A percentile compares a stretch with the other conserved stretches of the same genome.
These are phyloP conservation scores for Pachyramphus minor DNA, from an alignment of 2,113 vertebrate species.

Conservation along the genomic window DNA sequence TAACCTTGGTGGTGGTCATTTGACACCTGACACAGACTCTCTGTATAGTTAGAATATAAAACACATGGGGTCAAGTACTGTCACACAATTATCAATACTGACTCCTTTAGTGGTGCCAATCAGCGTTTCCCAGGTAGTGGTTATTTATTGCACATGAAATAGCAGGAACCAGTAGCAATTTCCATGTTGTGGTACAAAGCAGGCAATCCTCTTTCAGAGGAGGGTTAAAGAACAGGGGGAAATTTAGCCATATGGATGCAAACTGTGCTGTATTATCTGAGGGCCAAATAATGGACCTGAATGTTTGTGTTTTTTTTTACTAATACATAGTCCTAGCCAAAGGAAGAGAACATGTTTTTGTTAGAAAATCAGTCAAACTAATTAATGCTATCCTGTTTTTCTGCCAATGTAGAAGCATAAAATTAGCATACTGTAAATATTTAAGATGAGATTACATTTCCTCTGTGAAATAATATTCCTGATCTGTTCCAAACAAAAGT, in stretches of 20 bases:
- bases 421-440: slow-evolving; percentile 54
- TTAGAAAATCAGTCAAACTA: slow-evolving; percentile 18
- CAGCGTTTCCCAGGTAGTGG: background rate
- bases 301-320: background rate
- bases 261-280: background rate
- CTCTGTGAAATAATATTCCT: slow-evolving; percentile 2
- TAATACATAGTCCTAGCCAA: background rate
- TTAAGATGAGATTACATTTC: slow-evolving; percentile 27
- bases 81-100: background rate
- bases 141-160: background rate
- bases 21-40: background rate
- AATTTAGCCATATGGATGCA: background rate
- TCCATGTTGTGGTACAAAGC: background rate
- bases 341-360: background rate
- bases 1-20: background rate
- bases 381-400: slow-evolving; percentile 35
- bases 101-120: background rate
- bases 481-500: slow-evolving; percentile 3
- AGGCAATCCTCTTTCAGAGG: background rate
- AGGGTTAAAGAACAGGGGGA: background rate
- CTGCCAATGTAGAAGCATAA: slow-evolving; percentile 7
- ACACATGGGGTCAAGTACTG: background rate
- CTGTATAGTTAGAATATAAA: background rate
- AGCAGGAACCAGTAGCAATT: background rate
- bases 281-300: background rate